These are phyloP conservation scores for Athene noctua DNA, from an alignment of 2,113 vertebrate species.

Conservation along the genomic window DNA sequence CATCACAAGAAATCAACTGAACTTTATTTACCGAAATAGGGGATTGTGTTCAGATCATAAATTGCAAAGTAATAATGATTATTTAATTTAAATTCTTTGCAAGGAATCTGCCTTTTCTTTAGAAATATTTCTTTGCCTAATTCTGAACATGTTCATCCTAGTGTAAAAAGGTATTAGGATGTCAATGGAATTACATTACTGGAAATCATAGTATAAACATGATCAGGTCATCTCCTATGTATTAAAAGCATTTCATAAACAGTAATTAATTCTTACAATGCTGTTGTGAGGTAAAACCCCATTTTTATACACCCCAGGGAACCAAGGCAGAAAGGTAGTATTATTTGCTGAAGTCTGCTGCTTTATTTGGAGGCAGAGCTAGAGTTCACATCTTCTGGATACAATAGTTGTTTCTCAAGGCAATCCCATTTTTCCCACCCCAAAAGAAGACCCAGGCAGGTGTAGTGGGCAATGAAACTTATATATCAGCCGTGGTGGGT, in stretches of 20 bases:
- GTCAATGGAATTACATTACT: not conserved
- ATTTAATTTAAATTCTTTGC: not conserved
- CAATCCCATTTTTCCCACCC: not conserved
- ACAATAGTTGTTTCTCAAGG: not conserved
- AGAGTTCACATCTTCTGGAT: not conserved
- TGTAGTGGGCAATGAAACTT: not conserved
- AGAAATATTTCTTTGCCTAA: slow-evolving; percentile 3
- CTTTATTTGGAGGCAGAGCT: not conserved
- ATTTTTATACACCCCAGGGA: not conserved
- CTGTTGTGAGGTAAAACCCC: not conserved
- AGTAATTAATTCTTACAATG: not conserved
- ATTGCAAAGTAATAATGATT: not conserved
- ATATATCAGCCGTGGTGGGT: not conserved
- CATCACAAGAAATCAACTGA: slow-evolving; percentile 17
- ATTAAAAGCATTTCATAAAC: not conserved
- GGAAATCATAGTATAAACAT: not conserved
- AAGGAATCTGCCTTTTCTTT: not conserved
- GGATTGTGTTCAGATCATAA: not conserved
- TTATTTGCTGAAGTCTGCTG: not conserved
- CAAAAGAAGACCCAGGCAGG: not conserved
- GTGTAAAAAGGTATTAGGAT: not conserved
- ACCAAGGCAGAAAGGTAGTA: not conserved
- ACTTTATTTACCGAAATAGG: slow-evolving; percentile 43
- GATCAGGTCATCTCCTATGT: not conserved
- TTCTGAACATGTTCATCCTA: not conserved